A percentile compares a stretch with the other conserved stretches of the same genome.
phyloP scores from a whole-genome alignment of 2,888 invertebrate species.

The Andrena marginata region DNA sequence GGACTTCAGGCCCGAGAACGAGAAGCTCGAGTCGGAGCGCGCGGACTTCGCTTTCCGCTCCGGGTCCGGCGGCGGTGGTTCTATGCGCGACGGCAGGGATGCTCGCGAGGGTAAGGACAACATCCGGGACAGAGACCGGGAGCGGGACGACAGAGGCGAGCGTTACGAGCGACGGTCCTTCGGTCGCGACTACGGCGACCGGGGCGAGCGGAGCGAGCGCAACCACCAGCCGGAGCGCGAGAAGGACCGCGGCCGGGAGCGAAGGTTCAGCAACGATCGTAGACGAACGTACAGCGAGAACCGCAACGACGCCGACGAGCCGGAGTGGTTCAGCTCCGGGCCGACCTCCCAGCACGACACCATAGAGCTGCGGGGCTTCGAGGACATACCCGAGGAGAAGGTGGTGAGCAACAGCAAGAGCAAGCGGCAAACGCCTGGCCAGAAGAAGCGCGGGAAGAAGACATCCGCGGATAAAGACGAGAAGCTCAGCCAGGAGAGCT shows the following conservation, averaged over 20 bases:
- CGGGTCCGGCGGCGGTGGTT: constrained; percentile 67
- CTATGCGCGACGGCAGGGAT: constrained; percentile 76
- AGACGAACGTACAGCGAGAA: constrained; percentile 86
- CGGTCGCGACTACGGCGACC: constrained; percentile 86
- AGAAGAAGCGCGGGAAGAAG: constrained; percentile 85
- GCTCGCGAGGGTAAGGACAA: constrained; percentile 70
- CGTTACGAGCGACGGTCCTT: constrained; percentile 86
- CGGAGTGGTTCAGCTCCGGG: constrained; percentile 96
- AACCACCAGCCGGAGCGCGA: constrained; percentile 82
- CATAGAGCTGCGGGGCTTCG: constrained; percentile 97
- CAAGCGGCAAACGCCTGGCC: constrained; percentile 85
- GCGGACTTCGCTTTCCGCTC: constrained; percentile 82
- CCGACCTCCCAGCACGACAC: constrained; percentile 96
- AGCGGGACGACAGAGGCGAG: constrained; percentile 80
- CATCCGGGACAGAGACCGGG: constrained; percentile 84
- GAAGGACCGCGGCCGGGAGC: constrained; percentile 86
- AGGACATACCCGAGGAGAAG: constrained; percentile 88
- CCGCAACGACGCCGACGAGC: constrained; percentile 90
- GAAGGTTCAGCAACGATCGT: constrained; percentile 86
- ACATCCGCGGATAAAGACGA: constrained; percentile 83
- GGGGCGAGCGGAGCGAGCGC: constrained; percentile 79
- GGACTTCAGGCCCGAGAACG: constrained; percentile 85
- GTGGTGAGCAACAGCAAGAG: constrained; percentile 69
- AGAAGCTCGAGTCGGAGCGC: constrained; percentile 81
- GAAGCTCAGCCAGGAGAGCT: constrained; percentile 68